These are phyloP conservation scores for Drepana falcataria DNA, from an alignment of 2,888 invertebrate species.

Conservation along the genomic window DNA sequence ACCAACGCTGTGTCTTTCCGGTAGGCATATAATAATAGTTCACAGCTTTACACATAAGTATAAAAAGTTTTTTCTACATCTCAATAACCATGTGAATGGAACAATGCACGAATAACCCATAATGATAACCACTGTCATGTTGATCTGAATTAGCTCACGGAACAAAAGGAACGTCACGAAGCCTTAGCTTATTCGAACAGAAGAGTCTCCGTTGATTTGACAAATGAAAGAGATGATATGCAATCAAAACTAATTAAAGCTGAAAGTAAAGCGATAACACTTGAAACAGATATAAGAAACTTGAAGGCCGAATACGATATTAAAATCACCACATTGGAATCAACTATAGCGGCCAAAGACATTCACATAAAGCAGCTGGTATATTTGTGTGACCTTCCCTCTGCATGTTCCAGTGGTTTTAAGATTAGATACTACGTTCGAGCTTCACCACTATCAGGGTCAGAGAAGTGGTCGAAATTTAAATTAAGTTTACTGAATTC, in stretches of 20 bases:
- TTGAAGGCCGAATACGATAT: conserved; percentile 77
- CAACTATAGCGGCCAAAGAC: conserved; percentile 78
- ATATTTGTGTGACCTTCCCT: conserved; percentile 26
- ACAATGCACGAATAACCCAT: too few species aligned
- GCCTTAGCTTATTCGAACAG: conserved; percentile 54
- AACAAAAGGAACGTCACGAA: conserved; percentile 69
- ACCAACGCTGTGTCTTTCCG: too few species aligned
- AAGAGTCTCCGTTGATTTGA: conserved; percentile 63
- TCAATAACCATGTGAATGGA: too few species aligned
- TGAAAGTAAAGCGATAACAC: conserved; percentile 67
- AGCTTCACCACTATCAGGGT: neutral
- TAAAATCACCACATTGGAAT: conserved; percentile 80
- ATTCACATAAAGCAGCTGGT: conserved; percentile 81
- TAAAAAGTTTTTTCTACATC: too few species aligned
- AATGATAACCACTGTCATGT: too few species aligned
- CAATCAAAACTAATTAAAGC: conserved; percentile 62
- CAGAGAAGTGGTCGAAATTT: neutral
- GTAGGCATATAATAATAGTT: too few species aligned
- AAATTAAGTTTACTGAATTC: too few species aligned
- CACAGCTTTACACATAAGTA: too few species aligned
- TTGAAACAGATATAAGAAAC: conserved; percentile 73
- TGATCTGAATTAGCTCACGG: conserved; percentile 52
- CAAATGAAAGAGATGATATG: conserved; percentile 68
- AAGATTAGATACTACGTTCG: neutral
- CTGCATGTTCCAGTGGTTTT: conserved; percentile 20